Percentiles rank a stretch among this genome's conserved stretches.
Conservation (phyloP, 2,113 vertebrate species). For the Balaeniceps rex region DNA sequence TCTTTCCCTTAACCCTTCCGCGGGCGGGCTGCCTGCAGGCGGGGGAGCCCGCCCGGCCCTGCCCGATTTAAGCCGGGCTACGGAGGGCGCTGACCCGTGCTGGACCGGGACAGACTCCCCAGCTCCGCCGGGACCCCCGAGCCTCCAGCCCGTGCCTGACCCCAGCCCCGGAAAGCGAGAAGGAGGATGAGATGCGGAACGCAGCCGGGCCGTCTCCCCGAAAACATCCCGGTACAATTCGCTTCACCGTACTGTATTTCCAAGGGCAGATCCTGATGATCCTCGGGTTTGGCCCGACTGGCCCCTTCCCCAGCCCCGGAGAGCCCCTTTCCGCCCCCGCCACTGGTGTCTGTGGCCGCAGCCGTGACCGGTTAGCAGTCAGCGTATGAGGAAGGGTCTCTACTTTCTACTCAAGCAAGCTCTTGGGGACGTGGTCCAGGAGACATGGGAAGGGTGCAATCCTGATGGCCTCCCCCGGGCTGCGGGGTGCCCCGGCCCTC, state of each 20-base stretch:
- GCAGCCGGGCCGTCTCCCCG: not conserved
- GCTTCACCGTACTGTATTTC: rapidly evolving
- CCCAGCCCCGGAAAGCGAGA: not conserved
- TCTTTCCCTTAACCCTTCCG: not conserved
- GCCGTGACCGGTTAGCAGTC: too few relatives aligned
- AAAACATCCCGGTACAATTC: not conserved
- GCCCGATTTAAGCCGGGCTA: not conserved
- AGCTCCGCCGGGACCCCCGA: not conserved
- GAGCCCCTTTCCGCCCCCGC: too few relatives aligned
- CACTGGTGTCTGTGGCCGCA: not conserved
- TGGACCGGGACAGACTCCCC: not conserved
- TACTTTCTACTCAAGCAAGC: not conserved
- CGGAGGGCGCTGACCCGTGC: not conserved
- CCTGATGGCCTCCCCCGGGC: too few relatives aligned
- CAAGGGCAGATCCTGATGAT: not conserved
- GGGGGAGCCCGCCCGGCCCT: not conserved
- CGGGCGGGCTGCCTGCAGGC: not conserved
- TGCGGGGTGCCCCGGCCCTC: not conserved
- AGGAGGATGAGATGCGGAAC: not conserved
- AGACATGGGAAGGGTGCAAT: not conserved
- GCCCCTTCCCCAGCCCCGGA: not conserved
- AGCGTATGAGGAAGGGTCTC: not conserved
- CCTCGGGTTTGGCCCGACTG: not conserved
- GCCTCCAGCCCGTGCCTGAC: not conserved
- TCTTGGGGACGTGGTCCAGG: too few relatives aligned